phyloP scores from a whole-genome alignment of 1,140 invertebrate species.

The Adoxophyes honmai region DNA sequence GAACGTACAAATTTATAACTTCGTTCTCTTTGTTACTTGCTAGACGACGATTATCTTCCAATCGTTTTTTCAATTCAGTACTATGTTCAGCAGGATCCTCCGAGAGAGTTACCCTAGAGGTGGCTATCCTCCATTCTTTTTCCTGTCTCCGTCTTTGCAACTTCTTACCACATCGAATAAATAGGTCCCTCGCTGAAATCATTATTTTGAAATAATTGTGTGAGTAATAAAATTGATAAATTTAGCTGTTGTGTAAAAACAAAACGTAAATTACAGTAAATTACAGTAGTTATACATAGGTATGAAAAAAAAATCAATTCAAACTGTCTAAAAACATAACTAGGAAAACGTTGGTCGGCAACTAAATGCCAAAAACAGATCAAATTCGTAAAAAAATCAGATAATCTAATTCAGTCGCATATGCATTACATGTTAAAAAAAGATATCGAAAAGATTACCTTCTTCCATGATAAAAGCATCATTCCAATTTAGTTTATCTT shows the following conservation, averaged over 20 bases:
- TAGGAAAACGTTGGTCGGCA: too few relatives aligned
- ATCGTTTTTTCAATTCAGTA: conserved; percentile 40
- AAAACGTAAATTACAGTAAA: too few relatives aligned
- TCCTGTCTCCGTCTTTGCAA: conserved; percentile 67
- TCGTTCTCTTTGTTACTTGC: conserved; percentile 51
- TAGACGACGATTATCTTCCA: conserved; percentile 47
- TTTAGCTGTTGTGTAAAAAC: too few relatives aligned
- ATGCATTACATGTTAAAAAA: too few relatives aligned
- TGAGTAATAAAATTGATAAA: neutral
- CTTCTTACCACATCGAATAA: conserved; percentile 65
- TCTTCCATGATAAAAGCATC: conserved; percentile 65
- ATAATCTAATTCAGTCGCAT: neutral
- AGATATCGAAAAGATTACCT: conserved; percentile 43
- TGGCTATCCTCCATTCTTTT: conserved; percentile 65
- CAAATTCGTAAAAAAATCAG: neutral
- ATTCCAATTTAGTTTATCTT: conserved; percentile 56
- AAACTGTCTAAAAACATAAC: too few relatives aligned
- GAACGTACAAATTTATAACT: conserved; percentile 39
- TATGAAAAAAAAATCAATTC: too few relatives aligned
- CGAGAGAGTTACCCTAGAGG: conserved; percentile 43
- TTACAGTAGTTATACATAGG: too few relatives aligned
- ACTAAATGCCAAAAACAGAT: too few relatives aligned
- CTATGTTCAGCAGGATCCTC: conserved; percentile 51
- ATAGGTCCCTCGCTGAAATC: conserved; percentile 62
- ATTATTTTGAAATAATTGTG: neutral